These are phyloP conservation scores for Lepidochrysops patricia DNA, from an alignment of 2,888 invertebrate species.

Conservation along the genomic window DNA sequence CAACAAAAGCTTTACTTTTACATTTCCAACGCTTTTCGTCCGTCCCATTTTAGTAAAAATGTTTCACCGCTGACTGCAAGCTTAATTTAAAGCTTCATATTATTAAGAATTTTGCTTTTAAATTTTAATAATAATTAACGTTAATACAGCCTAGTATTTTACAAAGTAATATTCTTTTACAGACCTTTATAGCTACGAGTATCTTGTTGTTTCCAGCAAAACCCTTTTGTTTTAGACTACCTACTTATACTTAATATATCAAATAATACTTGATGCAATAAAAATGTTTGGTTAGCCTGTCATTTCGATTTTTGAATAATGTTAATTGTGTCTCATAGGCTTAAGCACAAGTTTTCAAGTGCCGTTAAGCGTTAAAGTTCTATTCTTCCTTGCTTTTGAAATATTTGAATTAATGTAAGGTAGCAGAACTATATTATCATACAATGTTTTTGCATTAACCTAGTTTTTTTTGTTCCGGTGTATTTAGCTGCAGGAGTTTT, in stretches of 20 bases:
- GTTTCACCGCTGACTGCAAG: background rate
- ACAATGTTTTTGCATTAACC: conserved; percentile 6
- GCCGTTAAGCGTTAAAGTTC: too few species aligned
- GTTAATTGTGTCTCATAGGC: too few species aligned
- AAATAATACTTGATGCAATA: too few species aligned
- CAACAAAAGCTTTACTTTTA: conserved; percentile 5
- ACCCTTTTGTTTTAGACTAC: too few species aligned
- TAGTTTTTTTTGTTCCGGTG: background rate
- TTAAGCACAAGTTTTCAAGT: too few species aligned
- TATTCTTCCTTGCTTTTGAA: background rate
- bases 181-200: background rate
- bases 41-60: background rate
- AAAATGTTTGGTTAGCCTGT: too few species aligned
- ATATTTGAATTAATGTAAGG: background rate
- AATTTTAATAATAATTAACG: background rate
- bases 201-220: too few species aligned
- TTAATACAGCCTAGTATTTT: background rate
- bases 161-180: background rate
- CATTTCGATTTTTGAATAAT: too few species aligned
- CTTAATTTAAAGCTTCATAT: conserved; percentile 6
- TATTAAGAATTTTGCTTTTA: background rate
- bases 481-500: background rate
- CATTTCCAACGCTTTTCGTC: conserved; percentile 6
- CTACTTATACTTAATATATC: too few species aligned
- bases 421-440: background rate